Evolutionary conservation across 1,140 invertebrate species (phyloP).

Genomic region (Cyphomyrmex costatus): DNA sequence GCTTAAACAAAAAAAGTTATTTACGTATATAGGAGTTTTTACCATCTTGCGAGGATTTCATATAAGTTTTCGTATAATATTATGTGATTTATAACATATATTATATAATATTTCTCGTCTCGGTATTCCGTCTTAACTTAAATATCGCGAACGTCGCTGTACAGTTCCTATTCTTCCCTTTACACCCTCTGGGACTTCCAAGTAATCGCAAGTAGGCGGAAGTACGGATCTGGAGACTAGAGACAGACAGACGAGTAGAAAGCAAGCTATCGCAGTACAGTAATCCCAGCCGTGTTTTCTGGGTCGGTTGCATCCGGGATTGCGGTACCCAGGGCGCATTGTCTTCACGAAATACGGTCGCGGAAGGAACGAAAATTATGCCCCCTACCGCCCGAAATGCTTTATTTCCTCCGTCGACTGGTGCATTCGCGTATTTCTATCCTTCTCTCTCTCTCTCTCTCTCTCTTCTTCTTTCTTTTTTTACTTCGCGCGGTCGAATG

Average conservation of each 20-base stretch:
- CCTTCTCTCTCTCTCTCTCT: background rate
- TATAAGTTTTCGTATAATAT: background rate
- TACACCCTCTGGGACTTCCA: slow-evolving; percentile 27
- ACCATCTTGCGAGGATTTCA: background rate
- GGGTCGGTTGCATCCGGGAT: slow-evolving; percentile 77
- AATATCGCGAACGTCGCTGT: slow-evolving; percentile 32
- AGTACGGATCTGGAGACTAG: slow-evolving; percentile 42
- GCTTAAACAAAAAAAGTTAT: background rate
- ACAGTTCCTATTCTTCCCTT: slow-evolving; percentile 45
- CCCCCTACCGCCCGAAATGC: slow-evolving; percentile 63
- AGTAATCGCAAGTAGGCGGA: slow-evolving; percentile 57
- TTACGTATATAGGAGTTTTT: slow-evolving; percentile 13
- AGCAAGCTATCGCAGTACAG: slow-evolving; percentile 71
- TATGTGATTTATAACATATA: slow-evolving; percentile 27
- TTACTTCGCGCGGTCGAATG: background rate
- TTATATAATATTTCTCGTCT: too few species aligned
- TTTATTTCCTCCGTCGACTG: slow-evolving; percentile 71
- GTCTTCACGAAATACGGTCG: slow-evolving; percentile 76
- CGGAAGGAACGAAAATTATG: slow-evolving; percentile 81
- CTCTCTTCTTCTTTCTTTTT: background rate
- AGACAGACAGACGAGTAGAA: slow-evolving; percentile 67
- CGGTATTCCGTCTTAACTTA: slow-evolving; percentile 27
- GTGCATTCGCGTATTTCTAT: slow-evolving; percentile 52
- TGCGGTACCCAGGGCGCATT: slow-evolving; percentile 77
- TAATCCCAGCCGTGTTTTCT: slow-evolving; percentile 75